A percentile compares a stretch with the other conserved stretches of the same genome.
Evolutionary conservation across 2,888 invertebrate genomes (phyloP).

Genomic region (Baronia brevicornis): DNA sequence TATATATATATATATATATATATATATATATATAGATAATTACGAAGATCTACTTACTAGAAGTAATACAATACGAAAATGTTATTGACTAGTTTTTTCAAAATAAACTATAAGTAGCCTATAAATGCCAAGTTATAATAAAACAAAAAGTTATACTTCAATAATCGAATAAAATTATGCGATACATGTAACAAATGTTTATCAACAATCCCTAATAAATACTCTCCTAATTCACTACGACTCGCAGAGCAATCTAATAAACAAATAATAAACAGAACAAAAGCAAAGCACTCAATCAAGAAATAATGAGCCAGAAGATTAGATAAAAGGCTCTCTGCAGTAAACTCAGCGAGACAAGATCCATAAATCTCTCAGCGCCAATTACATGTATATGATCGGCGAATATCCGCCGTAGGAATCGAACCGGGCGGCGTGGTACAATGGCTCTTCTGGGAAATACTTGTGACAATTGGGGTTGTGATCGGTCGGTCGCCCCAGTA

Average conservation of each 20-base stretch:
- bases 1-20: too few relatives aligned
- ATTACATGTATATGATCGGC: constrained; percentile 50
- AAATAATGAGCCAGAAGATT: constrained; percentile 48
- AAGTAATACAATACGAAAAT: too few relatives aligned
- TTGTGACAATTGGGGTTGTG: constrained; percentile 38
- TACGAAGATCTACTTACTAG: too few relatives aligned
- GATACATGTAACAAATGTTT: constrained; percentile 4
- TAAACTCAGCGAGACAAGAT: constrained; percentile 47
- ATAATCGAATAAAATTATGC: too few relatives aligned
- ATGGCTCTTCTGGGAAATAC: constrained; percentile 60
- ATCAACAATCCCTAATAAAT: constrained; percentile 11
- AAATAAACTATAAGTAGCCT: too few relatives aligned
- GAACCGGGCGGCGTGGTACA: constrained; percentile 25
- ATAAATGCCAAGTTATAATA: too few relatives aligned
- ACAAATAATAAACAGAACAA: constrained; percentile 47
- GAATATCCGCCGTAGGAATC: constrained; percentile 33
- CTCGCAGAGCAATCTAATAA: constrained; percentile 37
- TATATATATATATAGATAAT: too few relatives aligned
- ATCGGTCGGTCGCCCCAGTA: constrained; percentile 12
- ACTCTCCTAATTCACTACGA: constrained; percentile 17
- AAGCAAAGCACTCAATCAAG: constrained; percentile 51
- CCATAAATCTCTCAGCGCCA: constrained; percentile 56
- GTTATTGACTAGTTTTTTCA: too few relatives aligned
- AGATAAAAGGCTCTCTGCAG: constrained; percentile 53
- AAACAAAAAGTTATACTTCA: too few relatives aligned